Conservation (phyloP, 1,140 invertebrate species). For the Panonychus citri region DNA sequence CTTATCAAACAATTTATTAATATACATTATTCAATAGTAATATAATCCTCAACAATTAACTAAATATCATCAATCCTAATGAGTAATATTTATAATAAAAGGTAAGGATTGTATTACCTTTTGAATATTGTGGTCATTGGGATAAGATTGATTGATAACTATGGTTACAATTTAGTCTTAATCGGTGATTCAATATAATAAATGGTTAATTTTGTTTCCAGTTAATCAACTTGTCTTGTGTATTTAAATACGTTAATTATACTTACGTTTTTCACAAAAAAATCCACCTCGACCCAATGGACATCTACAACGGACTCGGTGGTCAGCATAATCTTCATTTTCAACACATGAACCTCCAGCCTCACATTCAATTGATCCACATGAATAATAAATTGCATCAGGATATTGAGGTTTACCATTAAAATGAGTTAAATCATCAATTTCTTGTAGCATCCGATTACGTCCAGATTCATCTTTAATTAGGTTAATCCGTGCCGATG, state of each 20-base stretch:
- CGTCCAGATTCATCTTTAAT: too few relatives aligned
- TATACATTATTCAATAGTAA: too few relatives aligned
- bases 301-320: conserved; percentile 13
- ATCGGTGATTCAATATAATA: too few relatives aligned
- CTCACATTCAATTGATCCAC: conserved; percentile 13
- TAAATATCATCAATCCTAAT: too few relatives aligned
- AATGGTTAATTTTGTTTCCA: neutral
- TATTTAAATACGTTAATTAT: neutral
- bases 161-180: too few relatives aligned
- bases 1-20: too few relatives aligned
- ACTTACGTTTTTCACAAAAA: conserved; percentile 15
- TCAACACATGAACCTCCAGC: conserved; percentile 13
- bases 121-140: too few relatives aligned
- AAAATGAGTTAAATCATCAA: neutral
- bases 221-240: neutral
- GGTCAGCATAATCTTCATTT: neutral
- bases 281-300: conserved; percentile 14
- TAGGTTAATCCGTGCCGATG: too few relatives aligned
- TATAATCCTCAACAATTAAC: too few relatives aligned
- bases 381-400: conserved; percentile 6
- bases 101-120: too few relatives aligned
- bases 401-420: neutral
- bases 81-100: too few relatives aligned
- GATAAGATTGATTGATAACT: too few relatives aligned
- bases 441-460: neutral